A percentile compares a stretch with the other conserved stretches of the same genome.
These are phyloP conservation scores for Chromis chromis DNA, from an alignment of 2,797 vertebrate species.

Conservation along the genomic window DNA sequence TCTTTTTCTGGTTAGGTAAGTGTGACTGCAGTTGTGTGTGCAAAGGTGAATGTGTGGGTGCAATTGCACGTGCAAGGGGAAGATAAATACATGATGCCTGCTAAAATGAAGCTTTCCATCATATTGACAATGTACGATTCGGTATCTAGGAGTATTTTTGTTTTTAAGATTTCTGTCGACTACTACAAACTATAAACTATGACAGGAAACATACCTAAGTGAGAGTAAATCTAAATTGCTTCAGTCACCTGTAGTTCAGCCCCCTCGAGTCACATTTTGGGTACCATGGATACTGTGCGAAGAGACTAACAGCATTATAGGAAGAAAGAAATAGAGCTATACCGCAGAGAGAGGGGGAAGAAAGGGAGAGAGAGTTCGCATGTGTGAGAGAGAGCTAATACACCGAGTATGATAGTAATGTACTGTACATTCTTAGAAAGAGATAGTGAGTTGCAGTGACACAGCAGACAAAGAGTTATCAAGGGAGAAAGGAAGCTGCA, in stretches of 20 bases:
- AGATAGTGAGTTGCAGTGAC: slow-evolving; percentile 50
- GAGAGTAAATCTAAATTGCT: slow-evolving; percentile 46
- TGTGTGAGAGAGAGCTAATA: slow-evolving; percentile 18
- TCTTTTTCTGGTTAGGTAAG: too few relatives aligned
- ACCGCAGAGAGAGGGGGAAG: slow-evolving; percentile 7
- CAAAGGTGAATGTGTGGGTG: too few relatives aligned
- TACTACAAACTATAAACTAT: slow-evolving; percentile 26
- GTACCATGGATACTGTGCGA: slow-evolving; percentile 46
- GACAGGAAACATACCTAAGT: slow-evolving; percentile 34
- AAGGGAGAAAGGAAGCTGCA: slow-evolving; percentile 53
- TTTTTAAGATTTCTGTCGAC: slow-evolving; percentile 17
- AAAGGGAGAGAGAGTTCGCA: neutral
- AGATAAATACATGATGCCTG: too few relatives aligned
- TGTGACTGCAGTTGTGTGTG: too few relatives aligned
- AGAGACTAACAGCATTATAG: slow-evolving; percentile 57
- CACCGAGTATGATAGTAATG: slow-evolving; percentile 37
- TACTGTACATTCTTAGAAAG: slow-evolving; percentile 46
- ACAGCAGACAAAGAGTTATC: slow-evolving; percentile 63
- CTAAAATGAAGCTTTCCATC: too few relatives aligned
- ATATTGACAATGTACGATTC: too few relatives aligned
- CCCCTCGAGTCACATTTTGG: slow-evolving; percentile 41
- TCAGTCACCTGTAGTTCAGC: slow-evolving; percentile 62
- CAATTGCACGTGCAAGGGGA: too few relatives aligned
- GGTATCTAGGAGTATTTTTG: too few relatives aligned
- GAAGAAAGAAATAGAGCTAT: slow-evolving; percentile 47